These are phyloP conservation scores for Camelus dromedarius DNA, from an alignment of 2,113 vertebrate genomes.

Conservation along the genomic window DNA sequence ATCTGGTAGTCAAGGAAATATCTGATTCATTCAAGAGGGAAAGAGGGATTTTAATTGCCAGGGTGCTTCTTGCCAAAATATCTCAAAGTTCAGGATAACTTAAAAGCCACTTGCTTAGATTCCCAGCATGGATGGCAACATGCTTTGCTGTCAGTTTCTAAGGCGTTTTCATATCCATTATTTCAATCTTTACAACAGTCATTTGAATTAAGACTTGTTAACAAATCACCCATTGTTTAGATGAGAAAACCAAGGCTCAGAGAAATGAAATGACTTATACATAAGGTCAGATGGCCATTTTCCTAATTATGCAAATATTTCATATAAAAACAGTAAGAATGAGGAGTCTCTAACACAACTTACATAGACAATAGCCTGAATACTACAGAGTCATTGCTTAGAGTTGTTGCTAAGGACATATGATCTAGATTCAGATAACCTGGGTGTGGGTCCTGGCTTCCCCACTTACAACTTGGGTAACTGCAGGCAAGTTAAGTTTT, in stretches of 20 bases:
- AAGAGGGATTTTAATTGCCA: not conserved
- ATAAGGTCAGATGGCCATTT: not conserved
- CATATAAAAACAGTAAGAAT: not conserved
- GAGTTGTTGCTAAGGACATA: not conserved
- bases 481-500: not conserved
- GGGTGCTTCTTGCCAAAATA: not conserved
- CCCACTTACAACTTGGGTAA: not conserved
- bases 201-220: not conserved
- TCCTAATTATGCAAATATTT: slow-evolving; percentile 16
- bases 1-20: not conserved
- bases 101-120: not conserved
- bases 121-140: not conserved
- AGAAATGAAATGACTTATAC: not conserved
- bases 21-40: not conserved
- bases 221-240: not conserved
- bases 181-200: not conserved
- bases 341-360: not conserved
- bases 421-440: not conserved
- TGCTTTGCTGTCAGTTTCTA: not conserved
- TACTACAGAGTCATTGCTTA: not conserved
- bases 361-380: not conserved
- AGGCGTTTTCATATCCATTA: not conserved
- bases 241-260: not conserved
- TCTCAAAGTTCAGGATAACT: not conserved
- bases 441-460: not conserved